Evolutionary conservation across 2,113 vertebrate species (phyloP), one percentile per base, ranked within the genome.

Genomic region (Caranx melampygus): DNA sequence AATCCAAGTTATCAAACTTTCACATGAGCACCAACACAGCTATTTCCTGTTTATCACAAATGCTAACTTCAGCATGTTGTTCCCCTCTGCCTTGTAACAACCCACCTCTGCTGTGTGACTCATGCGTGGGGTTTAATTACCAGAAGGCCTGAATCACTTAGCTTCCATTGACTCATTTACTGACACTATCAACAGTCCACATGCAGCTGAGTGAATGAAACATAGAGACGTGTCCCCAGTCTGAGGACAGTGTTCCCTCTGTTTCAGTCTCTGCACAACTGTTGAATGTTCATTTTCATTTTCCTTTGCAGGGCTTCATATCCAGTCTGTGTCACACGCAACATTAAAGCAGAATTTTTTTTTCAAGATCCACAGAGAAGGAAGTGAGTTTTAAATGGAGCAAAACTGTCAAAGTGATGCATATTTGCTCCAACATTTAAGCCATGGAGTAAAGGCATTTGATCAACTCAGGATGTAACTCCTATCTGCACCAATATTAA

Each of bases 61-160:
- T 55, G n/a, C 45, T n/a, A 65, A 62, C 45, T 66, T 4, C 8
- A 15, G 47, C 69, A 47, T 2, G 45, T 47, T 59, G 72, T 18
- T 70, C 26, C 31, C 26, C 37, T 33, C 37, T 55, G 57, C 44
- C 49, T 47, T 3, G 34, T 52, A 62, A 67, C 72, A 67, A 62
- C 66, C 66, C 54, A 55, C 61, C 72, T 72, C 72, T 49, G 67
- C 65, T 71, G 31, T 71, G 72, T 84, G 77, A 80, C 72, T 85
- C 67, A 80, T 62, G 45, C 13, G 2, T 51, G 31, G 26, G 62
- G 75, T 67, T 79, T 70, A 79, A 75, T 84, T 66, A 66, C 33
- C 73, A 40, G 40, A 0, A 40, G 54, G 14, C 13, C 34, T 85
- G 78, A 81, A 69, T 85, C 69, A 64, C 49, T 76, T 60, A 35